These are phyloP conservation scores for Zygothrica quintamaculata DNA, from an alignment of 2,888 invertebrate species.

Conservation along the genomic window DNA sequence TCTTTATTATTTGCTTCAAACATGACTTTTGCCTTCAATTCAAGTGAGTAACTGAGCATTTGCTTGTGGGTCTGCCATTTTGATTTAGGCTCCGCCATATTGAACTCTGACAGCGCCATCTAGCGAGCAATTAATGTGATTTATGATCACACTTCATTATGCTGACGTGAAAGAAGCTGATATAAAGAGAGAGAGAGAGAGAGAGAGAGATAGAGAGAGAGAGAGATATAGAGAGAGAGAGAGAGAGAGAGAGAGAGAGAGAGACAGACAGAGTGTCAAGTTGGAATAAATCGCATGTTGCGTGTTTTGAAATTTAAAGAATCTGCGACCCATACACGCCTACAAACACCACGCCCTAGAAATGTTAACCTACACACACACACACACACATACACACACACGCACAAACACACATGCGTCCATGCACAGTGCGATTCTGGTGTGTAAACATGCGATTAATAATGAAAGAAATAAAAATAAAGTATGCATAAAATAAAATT, in stretches of 20 bases:
- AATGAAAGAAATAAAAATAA: slow-evolving; percentile 75
- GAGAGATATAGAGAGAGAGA: too few species aligned
- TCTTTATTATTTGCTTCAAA: background rate
- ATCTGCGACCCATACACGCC: slow-evolving; percentile 32
- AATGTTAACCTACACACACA: slow-evolving; percentile 7
- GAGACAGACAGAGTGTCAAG: slow-evolving; percentile 6
- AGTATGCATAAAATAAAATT: slow-evolving; percentile 72
- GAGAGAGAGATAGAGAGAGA: too few species aligned
- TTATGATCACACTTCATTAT: slow-evolving; percentile 73
- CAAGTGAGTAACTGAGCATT: background rate
- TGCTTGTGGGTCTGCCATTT: slow-evolving; percentile 22
- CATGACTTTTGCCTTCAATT: background rate
- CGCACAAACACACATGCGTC: slow-evolving; percentile 14
- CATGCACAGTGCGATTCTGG: slow-evolving; percentile 57
- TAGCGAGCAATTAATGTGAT: slow-evolving; percentile 76
- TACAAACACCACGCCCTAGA: slow-evolving; percentile 6
- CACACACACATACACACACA: slow-evolving; percentile 8
- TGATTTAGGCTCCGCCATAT: slow-evolving; percentile 58
- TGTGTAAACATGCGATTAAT: slow-evolving; percentile 76
- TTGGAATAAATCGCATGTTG: slow-evolving; percentile 33
- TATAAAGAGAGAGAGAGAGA: too few species aligned
- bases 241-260: slow-evolving; percentile 3
- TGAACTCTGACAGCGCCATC: slow-evolving; percentile 63
- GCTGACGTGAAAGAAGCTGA: too few species aligned
- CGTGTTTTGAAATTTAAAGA: slow-evolving; percentile 68